Percentiles rank a stretch among this genome's conserved stretches.
These are phyloP conservation scores for Canis aureus DNA, from an alignment of 2,113 vertebrate species.

Conservation along the genomic window DNA sequence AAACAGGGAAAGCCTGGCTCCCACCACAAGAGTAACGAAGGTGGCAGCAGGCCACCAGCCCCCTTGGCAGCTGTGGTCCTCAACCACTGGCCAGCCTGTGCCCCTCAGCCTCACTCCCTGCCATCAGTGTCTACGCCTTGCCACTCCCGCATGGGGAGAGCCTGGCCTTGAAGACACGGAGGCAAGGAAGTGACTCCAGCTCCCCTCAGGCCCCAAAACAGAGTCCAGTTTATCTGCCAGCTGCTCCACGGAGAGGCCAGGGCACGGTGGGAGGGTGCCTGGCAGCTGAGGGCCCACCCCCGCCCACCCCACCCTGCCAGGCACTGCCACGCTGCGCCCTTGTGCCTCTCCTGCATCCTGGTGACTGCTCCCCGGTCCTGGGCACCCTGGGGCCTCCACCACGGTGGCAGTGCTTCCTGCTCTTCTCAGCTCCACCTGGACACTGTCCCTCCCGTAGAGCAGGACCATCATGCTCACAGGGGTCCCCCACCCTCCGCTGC, in stretches of 20 bases:
- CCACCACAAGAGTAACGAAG: rapidly evolving
- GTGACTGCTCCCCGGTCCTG: background rate
- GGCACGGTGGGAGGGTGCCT: background rate
- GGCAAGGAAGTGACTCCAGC: background rate
- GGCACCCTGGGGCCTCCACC: background rate
- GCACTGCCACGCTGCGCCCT: background rate
- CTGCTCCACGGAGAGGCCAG: background rate
- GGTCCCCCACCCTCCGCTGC: background rate
- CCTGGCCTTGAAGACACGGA: background rate
- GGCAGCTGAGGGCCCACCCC: background rate
- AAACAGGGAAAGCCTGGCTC: background rate
- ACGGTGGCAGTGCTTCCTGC: background rate
- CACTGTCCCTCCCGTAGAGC: background rate
- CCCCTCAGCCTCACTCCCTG: background rate
- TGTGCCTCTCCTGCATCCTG: background rate
- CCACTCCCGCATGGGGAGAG: background rate
- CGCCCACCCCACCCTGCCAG: background rate
- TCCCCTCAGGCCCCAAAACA: background rate
- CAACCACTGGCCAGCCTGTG: rapidly evolving
- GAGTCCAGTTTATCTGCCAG: conserved; percentile 6
- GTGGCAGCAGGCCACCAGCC: rapidly evolving
- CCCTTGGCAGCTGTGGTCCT: background rate
- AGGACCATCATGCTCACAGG: background rate
- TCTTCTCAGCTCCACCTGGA: background rate
- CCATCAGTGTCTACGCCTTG: background rate